A percentile compares a stretch with the other conserved stretches of the same genome.
Conservation (phyloP, 1,140 invertebrate species). For the Physella acuta region DNA sequence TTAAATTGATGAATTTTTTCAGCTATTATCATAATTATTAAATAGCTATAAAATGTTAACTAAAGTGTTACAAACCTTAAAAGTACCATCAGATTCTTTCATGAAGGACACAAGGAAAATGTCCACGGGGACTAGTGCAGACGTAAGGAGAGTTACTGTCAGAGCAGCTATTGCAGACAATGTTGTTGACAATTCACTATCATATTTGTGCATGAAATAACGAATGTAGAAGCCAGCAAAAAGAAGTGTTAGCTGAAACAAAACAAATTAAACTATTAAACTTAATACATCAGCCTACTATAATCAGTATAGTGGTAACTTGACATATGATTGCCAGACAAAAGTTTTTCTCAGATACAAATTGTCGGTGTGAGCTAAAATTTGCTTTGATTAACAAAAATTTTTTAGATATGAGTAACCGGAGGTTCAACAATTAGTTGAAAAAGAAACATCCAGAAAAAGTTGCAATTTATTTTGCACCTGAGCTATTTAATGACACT, state of each 20-base stretch:
- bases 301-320: neutral
- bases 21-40: constrained; percentile 5
- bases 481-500: too few species aligned
- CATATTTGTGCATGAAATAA: constrained; percentile 55
- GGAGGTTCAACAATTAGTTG: neutral
- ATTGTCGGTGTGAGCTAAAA: neutral
- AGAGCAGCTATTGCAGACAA: constrained; percentile 54
- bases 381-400: neutral
- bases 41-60: too few species aligned
- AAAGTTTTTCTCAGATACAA: neutral
- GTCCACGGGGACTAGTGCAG: constrained; percentile 61
- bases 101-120: constrained; percentile 62
- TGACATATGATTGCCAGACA: too few species aligned
- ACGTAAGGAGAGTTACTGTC: constrained; percentile 57
- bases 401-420: neutral
- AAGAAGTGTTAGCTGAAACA: constrained; percentile 55
- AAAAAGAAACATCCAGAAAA: neutral
- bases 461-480: too few species aligned
- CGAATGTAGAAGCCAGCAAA: constrained; percentile 59
- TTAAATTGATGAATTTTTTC: constrained; percentile 4
- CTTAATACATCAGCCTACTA: neutral
- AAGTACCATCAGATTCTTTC: constrained; percentile 60
- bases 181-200: constrained; percentile 54
- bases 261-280: constrained; percentile 2
- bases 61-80: constrained; percentile 52